phyloP scores from a whole-genome alignment of 2,113 vertebrate genomes.

The Megaptera novaeangliae region DNA sequence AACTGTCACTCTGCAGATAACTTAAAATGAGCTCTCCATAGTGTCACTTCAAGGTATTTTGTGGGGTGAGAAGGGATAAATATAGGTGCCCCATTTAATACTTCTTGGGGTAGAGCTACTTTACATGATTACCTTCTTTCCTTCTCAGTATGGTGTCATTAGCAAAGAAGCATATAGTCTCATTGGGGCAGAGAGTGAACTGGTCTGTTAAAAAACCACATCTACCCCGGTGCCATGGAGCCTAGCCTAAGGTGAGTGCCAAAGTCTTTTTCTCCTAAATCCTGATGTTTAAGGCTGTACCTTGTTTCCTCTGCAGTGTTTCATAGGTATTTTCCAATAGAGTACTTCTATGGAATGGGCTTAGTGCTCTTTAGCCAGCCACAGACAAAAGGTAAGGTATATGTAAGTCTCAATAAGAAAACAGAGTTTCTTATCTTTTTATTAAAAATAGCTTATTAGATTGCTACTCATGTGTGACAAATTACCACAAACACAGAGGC shows the following conservation, averaged over 20 bases:
- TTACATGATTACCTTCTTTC: slow-evolving; percentile 34
- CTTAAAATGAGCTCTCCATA: slow-evolving; percentile 58
- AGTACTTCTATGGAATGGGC: not conserved
- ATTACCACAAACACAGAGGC: not conserved
- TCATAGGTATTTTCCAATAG: not conserved
- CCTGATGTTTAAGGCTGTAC: not conserved
- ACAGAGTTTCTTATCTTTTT: not conserved
- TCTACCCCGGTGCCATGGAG: not conserved
- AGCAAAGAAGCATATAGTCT: not conserved
- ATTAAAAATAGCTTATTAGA: not conserved
- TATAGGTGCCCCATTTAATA: slow-evolving; percentile 58
- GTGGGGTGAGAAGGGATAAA: slow-evolving; percentile 48
- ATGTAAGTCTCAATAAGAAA: not conserved
- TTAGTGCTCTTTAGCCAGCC: not conserved
- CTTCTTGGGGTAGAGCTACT: slow-evolving; percentile 24
- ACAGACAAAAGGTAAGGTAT: not conserved
- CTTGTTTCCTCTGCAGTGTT: not conserved
- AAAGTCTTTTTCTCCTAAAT: not conserved
- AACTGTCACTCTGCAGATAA: slow-evolving; percentile 66
- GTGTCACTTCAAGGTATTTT: slow-evolving; percentile 55
- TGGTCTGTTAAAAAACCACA: not conserved
- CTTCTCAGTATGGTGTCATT: not conserved
- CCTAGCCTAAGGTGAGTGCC: not conserved
- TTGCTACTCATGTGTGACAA: not conserved
- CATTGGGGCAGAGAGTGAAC: not conserved